phyloP scores from a whole-genome alignment of 2,888 invertebrate genomes.

The Pomacea canaliculata region DNA sequence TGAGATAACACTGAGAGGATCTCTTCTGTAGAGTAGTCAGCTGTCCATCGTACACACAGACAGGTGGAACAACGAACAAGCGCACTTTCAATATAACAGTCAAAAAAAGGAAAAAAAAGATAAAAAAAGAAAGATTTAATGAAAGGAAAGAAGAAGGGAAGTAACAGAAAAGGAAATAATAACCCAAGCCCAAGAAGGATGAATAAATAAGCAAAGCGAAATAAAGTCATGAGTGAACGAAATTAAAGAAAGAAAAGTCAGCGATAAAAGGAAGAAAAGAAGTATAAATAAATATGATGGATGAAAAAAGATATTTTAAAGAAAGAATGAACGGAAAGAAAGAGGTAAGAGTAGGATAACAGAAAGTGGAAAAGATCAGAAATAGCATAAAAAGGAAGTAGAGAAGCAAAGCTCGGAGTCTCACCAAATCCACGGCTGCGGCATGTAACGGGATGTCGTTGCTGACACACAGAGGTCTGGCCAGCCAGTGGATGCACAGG shows the following conservation, averaged over 20 bases:
- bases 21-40: no score
- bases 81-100: neutral
- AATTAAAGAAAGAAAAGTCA: neutral
- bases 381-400: neutral
- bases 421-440: constrained; percentile 60
- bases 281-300: neutral
- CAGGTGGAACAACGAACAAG: neutral
- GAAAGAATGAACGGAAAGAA: constrained; percentile 1
- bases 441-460: constrained; percentile 62
- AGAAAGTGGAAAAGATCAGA: neutral
- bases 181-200: neutral
- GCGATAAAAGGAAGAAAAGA: neutral
- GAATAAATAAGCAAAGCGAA: neutral
- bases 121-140: neutral
- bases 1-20: no score
- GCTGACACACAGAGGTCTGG: constrained; percentile 52
- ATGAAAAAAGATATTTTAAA: constrained; percentile 43
- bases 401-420: neutral
- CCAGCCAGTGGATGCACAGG: constrained; percentile 57
- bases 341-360: neutral
- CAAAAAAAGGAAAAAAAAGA: constrained; percentile 6
- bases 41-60: neutral
- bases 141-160: neutral
- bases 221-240: neutral
- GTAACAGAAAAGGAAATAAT: neutral